A percentile compares a stretch with the other conserved stretches of the same genome.
Conservation (phyloP, 2,113 vertebrate genomes). For the Odocoileus hemionus region DNA sequence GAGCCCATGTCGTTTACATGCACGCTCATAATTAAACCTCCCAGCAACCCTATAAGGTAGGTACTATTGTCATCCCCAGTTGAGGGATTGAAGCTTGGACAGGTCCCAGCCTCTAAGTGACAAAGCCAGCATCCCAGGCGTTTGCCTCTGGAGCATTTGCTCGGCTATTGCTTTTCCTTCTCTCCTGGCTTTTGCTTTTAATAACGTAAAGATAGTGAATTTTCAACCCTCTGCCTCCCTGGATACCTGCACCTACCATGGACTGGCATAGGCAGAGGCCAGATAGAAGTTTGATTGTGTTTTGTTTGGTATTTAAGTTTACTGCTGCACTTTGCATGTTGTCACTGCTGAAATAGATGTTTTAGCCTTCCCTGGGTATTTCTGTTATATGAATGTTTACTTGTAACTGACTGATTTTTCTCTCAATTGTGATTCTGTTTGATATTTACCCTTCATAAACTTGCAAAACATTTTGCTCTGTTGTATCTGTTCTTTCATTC, state of each 20-base stretch:
- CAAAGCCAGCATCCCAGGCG: not conserved
- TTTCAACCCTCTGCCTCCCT: not conserved
- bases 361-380: not conserved
- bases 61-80: not conserved
- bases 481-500: not conserved
- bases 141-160: not conserved
- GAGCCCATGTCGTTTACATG: not conserved
- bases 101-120: not conserved
- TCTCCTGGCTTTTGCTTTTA: not conserved
- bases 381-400: not conserved
- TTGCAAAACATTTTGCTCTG: not conserved
- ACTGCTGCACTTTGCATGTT: not conserved
- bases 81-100: not conserved
- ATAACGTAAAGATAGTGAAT: not conserved
- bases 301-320: not conserved
- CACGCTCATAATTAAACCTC: not conserved
- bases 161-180: not conserved
- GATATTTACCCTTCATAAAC: not conserved
- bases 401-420: not conserved
- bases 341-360: not conserved
- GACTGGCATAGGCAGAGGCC: not conserved
- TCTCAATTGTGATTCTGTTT: not conserved
- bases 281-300: not conserved
- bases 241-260: not conserved
- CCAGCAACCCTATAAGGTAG: slow-evolving; percentile 15